Evolutionary conservation across 2,113 vertebrate genomes (phyloP).

Genomic region (Tiliqua scincoides): DNA sequence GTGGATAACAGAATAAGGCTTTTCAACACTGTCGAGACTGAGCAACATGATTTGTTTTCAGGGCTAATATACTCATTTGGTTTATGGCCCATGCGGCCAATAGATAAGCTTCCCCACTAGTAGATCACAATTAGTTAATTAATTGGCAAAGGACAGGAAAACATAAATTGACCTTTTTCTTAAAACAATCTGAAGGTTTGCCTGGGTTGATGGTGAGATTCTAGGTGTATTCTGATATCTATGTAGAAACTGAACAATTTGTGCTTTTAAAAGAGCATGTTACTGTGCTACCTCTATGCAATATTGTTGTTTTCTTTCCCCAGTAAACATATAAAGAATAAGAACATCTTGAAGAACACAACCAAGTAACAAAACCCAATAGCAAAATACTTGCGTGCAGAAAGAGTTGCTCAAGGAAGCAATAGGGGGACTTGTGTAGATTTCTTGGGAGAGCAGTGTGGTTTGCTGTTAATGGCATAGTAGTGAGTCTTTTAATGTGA

Average conservation of each 20-base stretch:
- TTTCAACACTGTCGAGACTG: neutral
- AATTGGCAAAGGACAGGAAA: neutral
- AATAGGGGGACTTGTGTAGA: neutral
- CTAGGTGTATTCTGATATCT: neutral
- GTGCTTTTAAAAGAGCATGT: conserved; percentile 1
- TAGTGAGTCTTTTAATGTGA: neutral
- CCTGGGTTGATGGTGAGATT: neutral
- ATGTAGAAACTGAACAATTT: neutral
- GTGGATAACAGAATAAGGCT: neutral
- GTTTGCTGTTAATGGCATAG: neutral
- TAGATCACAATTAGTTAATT: neutral
- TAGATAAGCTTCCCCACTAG: neutral
- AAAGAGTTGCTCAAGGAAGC: neutral
- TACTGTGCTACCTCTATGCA: conserved; percentile 3
- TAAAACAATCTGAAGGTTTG: neutral
- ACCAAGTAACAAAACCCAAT: neutral
- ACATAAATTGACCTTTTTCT: fast-evolving
- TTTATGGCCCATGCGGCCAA: neutral
- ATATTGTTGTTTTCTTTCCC: neutral
- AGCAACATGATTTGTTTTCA: neutral
- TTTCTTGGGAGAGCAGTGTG: neutral
- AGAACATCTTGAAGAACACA: conserved; percentile 3
- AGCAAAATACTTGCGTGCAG: neutral
- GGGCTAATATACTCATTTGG: neutral
- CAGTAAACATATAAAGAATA: neutral